These are phyloP conservation scores for Todiramphus chloris DNA, from an alignment of 2,113 vertebrate genomes.

Conservation along the genomic window DNA sequence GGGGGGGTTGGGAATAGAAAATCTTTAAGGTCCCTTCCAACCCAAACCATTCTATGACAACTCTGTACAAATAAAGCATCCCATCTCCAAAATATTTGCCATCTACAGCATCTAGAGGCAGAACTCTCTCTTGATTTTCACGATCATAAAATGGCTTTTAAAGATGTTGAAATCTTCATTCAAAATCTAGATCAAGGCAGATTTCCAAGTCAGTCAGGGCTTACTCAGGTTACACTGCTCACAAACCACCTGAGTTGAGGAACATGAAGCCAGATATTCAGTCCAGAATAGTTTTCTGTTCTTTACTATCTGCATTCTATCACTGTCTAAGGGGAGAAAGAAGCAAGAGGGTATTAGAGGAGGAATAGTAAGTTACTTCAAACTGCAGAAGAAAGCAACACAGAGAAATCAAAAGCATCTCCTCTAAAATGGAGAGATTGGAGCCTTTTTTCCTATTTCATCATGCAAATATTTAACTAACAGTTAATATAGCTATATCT, in stretches of 20 bases:
- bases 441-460: background rate
- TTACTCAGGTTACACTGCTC: background rate
- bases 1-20: background rate
- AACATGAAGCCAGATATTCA: background rate
- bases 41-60: background rate
- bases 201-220: background rate
- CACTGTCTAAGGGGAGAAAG: background rate
- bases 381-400: background rate
- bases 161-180: background rate
- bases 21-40: background rate
- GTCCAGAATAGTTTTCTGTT: background rate
- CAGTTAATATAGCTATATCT: background rate
- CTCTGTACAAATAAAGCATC: background rate
- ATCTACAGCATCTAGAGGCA: background rate
- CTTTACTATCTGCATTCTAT: background rate
- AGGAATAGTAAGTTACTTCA: background rate
- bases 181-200: background rate
- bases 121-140: background rate
- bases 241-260: background rate
- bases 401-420: background rate
- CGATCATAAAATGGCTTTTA: background rate
- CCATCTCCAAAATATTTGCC: background rate
- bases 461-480: background rate
- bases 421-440: background rate
- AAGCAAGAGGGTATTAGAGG: background rate